Base-by-base conservation (phyloP, 2,113 vertebrate species). In the Amphiprion ocellaris region DNA sequence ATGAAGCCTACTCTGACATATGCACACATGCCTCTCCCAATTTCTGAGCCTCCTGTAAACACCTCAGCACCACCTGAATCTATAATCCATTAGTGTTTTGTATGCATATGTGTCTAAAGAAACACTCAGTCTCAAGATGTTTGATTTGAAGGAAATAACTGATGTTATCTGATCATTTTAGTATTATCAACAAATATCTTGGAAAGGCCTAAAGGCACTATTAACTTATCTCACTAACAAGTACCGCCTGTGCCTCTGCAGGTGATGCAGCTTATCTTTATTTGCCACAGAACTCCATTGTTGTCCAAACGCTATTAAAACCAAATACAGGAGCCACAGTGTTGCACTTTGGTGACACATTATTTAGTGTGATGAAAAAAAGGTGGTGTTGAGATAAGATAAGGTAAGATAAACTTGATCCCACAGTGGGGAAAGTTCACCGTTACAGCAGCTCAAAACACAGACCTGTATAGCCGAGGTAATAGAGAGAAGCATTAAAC, bases 1-100 rank as follows among this genome's bases (percentile, higher is more conserved):
- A 88, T 23, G 89, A 72, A 54, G 1, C 54, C 61, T 21, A 67
- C 21, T 3, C 50, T 44, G 12, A 59, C 53, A 62, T 3, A 33
- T 21, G 5, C 70, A 63, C 14, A 73, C 10, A 10, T 1, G 0
- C 30, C 4, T 60, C 5, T 17, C 12, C 10, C 28, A 19, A 11
- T 10, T 37, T 33, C 10, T 10, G 10, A 47, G 26, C 16, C 16
- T 49, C 9, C 49, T 44, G 24, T 41, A 53, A 46, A 54, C 24
- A 61, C 4, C 5, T 30, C 5, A 73, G 15, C 23, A 54, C 23
- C 17, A 41, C 30, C 39, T 63, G 14, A 23, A 7, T 26, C 16
- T 21, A 8, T 46, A 23, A n/a, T 33, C 30, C 52, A 15, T 37
- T 15, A 44, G 41, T 53, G 12, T 60, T 26, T n/a, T 39, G 37